phyloP scores from a whole-genome alignment of 2,888 invertebrate genomes.

The Scaptomyza caliginosa region DNA sequence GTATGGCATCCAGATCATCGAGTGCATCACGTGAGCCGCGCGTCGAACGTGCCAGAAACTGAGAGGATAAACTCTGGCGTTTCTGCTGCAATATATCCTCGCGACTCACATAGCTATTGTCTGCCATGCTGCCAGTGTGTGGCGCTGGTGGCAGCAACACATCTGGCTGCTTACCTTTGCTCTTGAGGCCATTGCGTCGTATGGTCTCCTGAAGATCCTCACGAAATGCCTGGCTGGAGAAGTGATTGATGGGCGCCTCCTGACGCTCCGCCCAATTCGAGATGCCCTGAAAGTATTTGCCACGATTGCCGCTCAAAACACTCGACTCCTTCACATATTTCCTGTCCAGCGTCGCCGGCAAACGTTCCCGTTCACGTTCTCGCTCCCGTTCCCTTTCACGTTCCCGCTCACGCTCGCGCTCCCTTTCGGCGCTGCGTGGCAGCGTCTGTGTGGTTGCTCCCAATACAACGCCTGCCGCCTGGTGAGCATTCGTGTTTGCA shows the following conservation, averaged over 20 bases:
- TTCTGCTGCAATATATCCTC: conserved; percentile 83
- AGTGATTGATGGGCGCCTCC: conserved; percentile 69
- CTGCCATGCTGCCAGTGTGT: background rate
- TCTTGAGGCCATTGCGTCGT: conserved; percentile 81
- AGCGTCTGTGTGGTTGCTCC: conserved; percentile 70
- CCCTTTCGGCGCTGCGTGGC: conserved; percentile 55
- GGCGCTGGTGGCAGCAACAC: background rate
- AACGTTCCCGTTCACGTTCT: conserved; percentile 26
- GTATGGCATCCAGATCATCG: conserved; percentile 80
- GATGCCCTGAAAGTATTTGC: conserved; percentile 89
- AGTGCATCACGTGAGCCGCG: conserved; percentile 82
- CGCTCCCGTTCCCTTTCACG: conserved; percentile 31
- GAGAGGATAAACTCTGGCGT: conserved; percentile 80
- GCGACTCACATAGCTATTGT: conserved; percentile 81
- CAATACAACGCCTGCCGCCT: background rate
- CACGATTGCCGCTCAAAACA: conserved; percentile 68
- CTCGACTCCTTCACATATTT: conserved; percentile 71
- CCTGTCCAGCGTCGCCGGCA: conserved; percentile 41
- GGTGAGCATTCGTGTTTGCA: background rate
- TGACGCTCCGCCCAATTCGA: conserved; percentile 88
- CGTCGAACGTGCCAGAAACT: conserved; percentile 79
- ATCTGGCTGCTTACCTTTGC: conserved; percentile 27
- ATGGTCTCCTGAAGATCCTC: conserved; percentile 83
- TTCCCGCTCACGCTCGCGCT: conserved; percentile 64
- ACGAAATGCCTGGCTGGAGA: conserved; percentile 83